Evolutionary conservation across 2,797 vertebrate genomes (phyloP).

Genomic region (Craterocephalus amniculus): DNA sequence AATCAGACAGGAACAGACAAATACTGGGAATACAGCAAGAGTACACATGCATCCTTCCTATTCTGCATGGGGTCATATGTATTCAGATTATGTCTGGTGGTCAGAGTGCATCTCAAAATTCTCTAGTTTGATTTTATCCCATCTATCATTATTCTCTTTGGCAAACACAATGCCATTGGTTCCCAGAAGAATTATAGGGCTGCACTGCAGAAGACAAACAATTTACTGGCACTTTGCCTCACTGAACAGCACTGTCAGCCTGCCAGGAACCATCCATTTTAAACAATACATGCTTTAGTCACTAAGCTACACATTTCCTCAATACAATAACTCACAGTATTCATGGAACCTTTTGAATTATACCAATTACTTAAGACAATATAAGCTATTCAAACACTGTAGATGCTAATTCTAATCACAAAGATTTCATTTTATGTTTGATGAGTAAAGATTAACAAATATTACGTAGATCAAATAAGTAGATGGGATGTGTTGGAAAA

Average conservation of each 20-base stretch:
- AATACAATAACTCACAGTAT: slow-evolving; percentile 72
- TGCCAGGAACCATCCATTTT: slow-evolving; percentile 88
- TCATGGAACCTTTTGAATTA: slow-evolving; percentile 59
- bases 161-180: slow-evolving; percentile 87
- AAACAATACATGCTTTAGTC: slow-evolving; percentile 82
- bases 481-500: slow-evolving; percentile 35
- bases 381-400: slow-evolving; percentile 45
- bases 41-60: slow-evolving; percentile 51
- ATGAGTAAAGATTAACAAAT: slow-evolving; percentile 47
- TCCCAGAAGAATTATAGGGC: slow-evolving; percentile 89
- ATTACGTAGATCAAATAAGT: slow-evolving; percentile 38
- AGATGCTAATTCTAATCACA: slow-evolving; percentile 40
- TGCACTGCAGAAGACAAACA: slow-evolving; percentile 89
- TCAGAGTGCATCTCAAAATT: slow-evolving; percentile 82
- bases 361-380: slow-evolving; percentile 70
- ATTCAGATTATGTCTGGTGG: slow-evolving; percentile 79
- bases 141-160: slow-evolving; percentile 91
- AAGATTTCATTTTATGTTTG: slow-evolving; percentile 38
- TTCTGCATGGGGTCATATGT: slow-evolving; percentile 58
- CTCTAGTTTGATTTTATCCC: slow-evolving; percentile 84
- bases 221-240: slow-evolving; percentile 92
- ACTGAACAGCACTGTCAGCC: slow-evolving; percentile 86
- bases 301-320: slow-evolving; percentile 78
- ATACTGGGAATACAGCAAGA: slow-evolving; percentile 50
- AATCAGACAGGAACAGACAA: slow-evolving; percentile 37